A percentile compares a stretch with the other conserved stretches of the same genome.
Evolutionary conservation across 2,888 invertebrate genomes (phyloP).

Genomic region (Ethmia dodecea): DNA sequence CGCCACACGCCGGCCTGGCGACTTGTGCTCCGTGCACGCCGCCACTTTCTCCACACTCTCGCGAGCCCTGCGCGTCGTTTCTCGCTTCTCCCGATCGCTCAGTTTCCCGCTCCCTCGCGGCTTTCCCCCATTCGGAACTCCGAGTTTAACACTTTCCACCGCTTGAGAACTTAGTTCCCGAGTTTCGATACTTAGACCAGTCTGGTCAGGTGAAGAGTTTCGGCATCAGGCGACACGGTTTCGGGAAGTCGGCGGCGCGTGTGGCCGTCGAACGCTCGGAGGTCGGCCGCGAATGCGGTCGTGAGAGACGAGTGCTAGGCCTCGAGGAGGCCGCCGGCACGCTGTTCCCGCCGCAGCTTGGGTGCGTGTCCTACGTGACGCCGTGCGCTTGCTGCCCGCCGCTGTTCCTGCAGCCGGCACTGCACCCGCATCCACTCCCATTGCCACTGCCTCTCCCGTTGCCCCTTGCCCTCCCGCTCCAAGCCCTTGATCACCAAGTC

Average conservation of each 20-base stretch:
- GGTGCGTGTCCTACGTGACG: constrained; percentile 76
- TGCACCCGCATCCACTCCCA: constrained; percentile 61
- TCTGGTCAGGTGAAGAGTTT: constrained; percentile 28
- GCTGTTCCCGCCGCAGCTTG: constrained; percentile 77
- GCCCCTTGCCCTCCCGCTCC: constrained; percentile 68
- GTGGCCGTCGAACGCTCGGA: constrained; percentile 57
- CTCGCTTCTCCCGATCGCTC: constrained; percentile 68
- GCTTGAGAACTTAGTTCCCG: constrained; percentile 52
- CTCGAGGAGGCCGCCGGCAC: constrained; percentile 76
- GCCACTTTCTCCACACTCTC: constrained; percentile 72
- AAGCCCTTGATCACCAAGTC: constrained; percentile 68
- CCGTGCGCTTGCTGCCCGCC: constrained; percentile 73
- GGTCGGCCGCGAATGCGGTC: constrained; percentile 73
- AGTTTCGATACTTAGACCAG: constrained; percentile 28
- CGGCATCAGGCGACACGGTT: constrained; percentile 29
- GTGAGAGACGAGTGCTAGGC: constrained; percentile 70
- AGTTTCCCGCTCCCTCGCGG: constrained; percentile 55
- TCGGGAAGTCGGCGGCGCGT: constrained; percentile 53
- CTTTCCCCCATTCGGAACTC: constrained; percentile 23
- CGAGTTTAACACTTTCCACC: constrained; percentile 36
- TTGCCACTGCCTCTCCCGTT: constrained; percentile 66
- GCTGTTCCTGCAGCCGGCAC: constrained; percentile 66
- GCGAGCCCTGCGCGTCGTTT: constrained; percentile 71
- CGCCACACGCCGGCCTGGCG: constrained; percentile 52
- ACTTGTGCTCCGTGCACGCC: constrained; percentile 74